Evolutionary conservation across 2,797 vertebrate genomes (phyloP), one percentile per base, ranked within the genome.

Genomic region (Botia almorhae): DNA sequence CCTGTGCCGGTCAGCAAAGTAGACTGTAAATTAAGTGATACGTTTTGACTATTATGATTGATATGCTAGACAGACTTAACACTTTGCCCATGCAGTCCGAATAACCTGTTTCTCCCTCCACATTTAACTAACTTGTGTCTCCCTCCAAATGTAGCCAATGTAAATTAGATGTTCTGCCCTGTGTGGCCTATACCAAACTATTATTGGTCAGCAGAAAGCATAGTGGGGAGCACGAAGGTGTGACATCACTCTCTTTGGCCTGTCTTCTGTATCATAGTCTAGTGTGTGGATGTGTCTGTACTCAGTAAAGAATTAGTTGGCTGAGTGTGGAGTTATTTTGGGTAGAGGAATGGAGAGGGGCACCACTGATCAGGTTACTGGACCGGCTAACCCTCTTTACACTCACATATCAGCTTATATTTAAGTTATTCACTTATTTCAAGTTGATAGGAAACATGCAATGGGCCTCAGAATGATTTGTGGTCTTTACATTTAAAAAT

Each of bases 321-420:
- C 33, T 46, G 71, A 72, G 46, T 16, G 80, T 76, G 50, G 68
- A 83, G 87, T 91, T 94, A 93, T 94, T 93, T 93, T 92, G 78
- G 86, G 92, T 82, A 74, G 60, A 87, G 87, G 88, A 90, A 87
- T 76, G 85, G 87, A 33, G 78, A 63, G 55, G 74, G 46, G 67
- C 16, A 82, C 67, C 19, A 81, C 84, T 80, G 84, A 88, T 94
- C 87, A n/a, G 56, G 61, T 93, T 93, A 88, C 92, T 7, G 16
- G 63, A 78, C 33, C 60, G 46, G 17, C 36, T 67, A 70, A 75
- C 69, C 85, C 80, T 85, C 69, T 19, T 78, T 68, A 60, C 50
- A 82, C 16, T 82, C 67, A 76, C 71, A 70, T 53, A 74, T 29
- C 0, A 68, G 21, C 51, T 58, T 19, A 71, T 26, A 53, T 63